Percentiles rank a stretch among this genome's conserved stretches.
Conservation (phyloP, 2,888 invertebrate genomes). For the Lepidocyrtoides sp. region DNA sequence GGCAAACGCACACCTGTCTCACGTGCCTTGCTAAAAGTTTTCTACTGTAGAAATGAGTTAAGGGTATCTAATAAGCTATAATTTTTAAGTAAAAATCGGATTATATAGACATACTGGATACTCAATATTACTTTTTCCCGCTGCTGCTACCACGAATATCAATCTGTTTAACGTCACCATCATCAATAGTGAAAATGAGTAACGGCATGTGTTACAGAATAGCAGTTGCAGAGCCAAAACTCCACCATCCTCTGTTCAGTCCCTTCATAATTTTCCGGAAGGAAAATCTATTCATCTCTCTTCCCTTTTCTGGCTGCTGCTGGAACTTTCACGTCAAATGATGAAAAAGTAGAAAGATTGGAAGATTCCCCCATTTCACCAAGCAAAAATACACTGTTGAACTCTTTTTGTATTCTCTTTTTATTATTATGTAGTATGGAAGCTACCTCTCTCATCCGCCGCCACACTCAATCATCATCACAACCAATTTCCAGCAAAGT, state of each 20-base stretch:
- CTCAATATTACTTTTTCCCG: neutral
- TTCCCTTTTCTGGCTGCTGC: neutral
- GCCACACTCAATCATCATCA: slow-evolving; percentile 26
- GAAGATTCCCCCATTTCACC: neutral
- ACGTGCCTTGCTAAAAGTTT: neutral
- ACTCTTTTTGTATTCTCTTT: neutral
- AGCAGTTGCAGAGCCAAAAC: too few relatives aligned
- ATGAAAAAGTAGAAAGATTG: neutral
- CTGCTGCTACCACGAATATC: neutral
- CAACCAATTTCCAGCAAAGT: slow-evolving; percentile 9
- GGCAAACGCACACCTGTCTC: neutral
- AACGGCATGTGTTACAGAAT: neutral
- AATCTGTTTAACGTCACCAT: neutral
- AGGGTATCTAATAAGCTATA: neutral
- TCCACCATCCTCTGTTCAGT: neutral
- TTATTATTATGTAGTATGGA: neutral
- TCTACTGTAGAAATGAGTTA: too few relatives aligned
- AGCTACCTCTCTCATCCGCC: neutral
- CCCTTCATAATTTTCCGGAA: neutral
- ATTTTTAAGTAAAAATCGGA: neutral
- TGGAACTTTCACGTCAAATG: neutral
- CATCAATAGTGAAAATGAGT: neutral
- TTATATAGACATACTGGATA: neutral
- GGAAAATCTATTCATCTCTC: neutral
- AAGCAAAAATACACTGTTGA: neutral